Conservation (phyloP, 2,113 vertebrate genomes). For the Excalfactoria chinensis region DNA sequence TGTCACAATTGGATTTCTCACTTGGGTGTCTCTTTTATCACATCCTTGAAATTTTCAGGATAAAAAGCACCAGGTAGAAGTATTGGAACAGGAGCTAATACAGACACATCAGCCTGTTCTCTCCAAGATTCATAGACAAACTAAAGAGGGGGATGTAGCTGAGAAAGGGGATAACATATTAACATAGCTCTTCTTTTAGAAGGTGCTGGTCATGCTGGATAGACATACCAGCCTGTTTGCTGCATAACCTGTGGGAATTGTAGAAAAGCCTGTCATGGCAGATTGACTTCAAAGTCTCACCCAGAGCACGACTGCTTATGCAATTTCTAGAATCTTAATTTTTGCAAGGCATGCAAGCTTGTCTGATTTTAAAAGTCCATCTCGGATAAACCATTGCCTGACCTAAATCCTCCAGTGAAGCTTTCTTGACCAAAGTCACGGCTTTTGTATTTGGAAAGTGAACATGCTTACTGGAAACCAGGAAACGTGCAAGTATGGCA, state of each 20-base stretch:
- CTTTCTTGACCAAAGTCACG: neutral
- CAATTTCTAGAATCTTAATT: neutral
- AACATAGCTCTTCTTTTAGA: neutral
- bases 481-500: neutral
- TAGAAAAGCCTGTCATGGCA: neutral
- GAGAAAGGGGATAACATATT: neutral
- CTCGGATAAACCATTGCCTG: neutral
- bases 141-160: neutral
- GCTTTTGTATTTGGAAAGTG: neutral
- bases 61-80: neutral
- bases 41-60: neutral
- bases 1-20: neutral
- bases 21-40: neutral
- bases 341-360: neutral
- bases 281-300: neutral
- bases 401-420: neutral
- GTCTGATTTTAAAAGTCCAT: neutral
- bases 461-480: neutral
- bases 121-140: neutral
- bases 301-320: neutral
- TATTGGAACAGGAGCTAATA: neutral
- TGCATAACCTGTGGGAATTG: neutral
- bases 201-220: neutral
- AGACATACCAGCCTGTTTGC: neutral
- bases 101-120: neutral